Conservation (phyloP, 2,797 vertebrate species). For the Sphenodon punctatus region DNA sequence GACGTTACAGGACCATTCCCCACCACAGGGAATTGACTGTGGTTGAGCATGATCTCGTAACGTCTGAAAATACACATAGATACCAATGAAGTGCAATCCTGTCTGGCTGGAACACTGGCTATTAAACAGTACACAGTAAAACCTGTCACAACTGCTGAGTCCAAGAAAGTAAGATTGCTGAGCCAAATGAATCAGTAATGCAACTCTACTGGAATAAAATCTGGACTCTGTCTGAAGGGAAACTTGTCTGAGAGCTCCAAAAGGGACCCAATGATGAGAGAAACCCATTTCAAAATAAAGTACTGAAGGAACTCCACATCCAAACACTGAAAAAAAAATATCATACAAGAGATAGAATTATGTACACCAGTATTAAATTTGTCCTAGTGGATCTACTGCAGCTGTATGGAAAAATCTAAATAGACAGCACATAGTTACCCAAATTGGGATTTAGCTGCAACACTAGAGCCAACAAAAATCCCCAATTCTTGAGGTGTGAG, state of each 20-base stretch:
- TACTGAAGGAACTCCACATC: not conserved
- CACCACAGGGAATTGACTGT: too few relatives aligned
- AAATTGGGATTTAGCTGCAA: not conserved
- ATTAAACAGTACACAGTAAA: not conserved
- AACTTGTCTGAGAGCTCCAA: not conserved
- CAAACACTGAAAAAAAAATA: not conserved
- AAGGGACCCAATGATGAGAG: not conserved
- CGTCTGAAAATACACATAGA: too few relatives aligned
- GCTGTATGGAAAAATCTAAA: not conserved
- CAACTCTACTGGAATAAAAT: accelerated
- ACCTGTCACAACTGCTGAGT: not conserved
- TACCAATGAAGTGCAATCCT: not conserved
- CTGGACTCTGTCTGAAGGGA: not conserved
- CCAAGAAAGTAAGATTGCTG: too few relatives aligned
- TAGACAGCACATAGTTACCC: not conserved
- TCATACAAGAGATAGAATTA: not conserved
- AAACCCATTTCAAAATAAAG: not conserved
- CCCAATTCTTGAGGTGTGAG: not conserved
- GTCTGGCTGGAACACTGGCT: not conserved
- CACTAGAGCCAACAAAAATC: not conserved
- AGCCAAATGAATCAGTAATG: not conserved
- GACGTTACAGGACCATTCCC: too few relatives aligned
- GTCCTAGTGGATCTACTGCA: not conserved
- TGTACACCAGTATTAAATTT: too few relatives aligned
- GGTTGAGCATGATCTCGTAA: too few relatives aligned